Percentiles rank a stretch among this genome's conserved stretches.
phyloP scores from a whole-genome alignment of 2,113 vertebrate genomes.

The Corythornis vintsioides region DNA sequence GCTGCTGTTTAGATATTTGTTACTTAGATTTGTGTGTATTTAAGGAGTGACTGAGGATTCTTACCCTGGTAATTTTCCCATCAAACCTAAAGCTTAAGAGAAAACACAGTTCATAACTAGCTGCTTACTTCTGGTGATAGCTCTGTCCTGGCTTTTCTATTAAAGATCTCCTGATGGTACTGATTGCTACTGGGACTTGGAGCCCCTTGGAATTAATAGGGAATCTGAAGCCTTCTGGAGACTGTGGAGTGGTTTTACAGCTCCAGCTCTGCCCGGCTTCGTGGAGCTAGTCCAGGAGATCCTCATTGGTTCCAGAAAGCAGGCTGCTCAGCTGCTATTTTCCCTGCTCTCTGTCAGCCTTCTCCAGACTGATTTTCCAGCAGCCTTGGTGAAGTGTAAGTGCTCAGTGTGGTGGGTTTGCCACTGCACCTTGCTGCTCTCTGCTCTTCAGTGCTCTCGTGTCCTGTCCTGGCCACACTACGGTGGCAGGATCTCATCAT shows the following conservation, averaged over 20 bases:
- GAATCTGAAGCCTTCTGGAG: background rate
- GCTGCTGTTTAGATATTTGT: background rate
- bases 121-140: background rate
- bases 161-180: background rate
- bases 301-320: background rate
- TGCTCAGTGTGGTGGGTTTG: background rate
- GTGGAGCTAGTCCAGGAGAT: background rate
- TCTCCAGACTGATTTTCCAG: background rate
- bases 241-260: background rate
- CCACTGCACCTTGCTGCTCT: background rate
- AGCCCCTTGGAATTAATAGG: background rate
- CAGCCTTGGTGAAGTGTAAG: background rate
- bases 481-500: accelerated
- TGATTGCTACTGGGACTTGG: background rate
- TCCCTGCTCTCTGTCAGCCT: background rate
- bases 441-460: background rate
- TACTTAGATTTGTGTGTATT: background rate
- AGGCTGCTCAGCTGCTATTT: background rate
- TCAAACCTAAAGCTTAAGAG: background rate
- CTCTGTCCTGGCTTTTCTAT: background rate
- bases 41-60: background rate
- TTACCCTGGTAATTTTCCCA: background rate
- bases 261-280: background rate
- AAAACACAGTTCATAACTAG: background rate
- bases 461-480: background rate